These are phyloP conservation scores for Schizopygopsis pylzovi DNA, from an alignment of 2,797 vertebrate genomes.

Conservation along the genomic window DNA sequence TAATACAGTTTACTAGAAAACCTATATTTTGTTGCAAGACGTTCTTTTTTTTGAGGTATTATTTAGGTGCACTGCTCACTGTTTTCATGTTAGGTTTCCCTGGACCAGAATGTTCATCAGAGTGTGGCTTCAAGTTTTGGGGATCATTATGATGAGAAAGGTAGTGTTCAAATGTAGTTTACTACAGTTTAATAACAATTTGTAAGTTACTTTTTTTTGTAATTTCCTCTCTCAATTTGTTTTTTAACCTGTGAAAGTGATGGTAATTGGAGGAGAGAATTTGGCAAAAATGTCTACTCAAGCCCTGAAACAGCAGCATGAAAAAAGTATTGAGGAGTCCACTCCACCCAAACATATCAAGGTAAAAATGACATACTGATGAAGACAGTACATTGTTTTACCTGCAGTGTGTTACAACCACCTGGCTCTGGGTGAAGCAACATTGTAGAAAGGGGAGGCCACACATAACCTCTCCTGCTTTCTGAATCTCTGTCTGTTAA, in stretches of 20 bases:
- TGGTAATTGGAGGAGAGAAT: constrained; percentile 84
- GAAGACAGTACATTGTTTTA: neutral
- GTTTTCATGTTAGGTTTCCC: constrained; percentile 69
- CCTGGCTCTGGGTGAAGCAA: too few relatives aligned
- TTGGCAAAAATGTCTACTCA: constrained; percentile 89
- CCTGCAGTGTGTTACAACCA: too few relatives aligned
- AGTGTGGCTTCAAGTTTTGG: constrained; percentile 72
- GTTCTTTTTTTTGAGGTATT: neutral
- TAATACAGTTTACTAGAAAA: neutral
- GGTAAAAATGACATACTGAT: constrained; percentile 84
- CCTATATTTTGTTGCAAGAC: neutral
- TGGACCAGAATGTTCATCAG: constrained; percentile 75
- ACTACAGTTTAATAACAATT: neutral
- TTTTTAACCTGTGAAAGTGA: constrained; percentile 68
- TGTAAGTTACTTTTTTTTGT: neutral
- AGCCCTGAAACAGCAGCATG: constrained; percentile 93
- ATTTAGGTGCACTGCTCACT: constrained; percentile 47
- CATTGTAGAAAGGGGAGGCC: too few relatives aligned
- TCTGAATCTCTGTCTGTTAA: too few relatives aligned
- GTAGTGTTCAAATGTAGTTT: constrained; percentile 59
- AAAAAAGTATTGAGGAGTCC: constrained; percentile 84
- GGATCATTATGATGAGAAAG: constrained; percentile 80
- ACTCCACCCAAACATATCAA: constrained; percentile 88
- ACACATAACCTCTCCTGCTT: too few relatives aligned
- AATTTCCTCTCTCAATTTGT: neutral